Conservation (phyloP, 2,113 vertebrate genomes). For the Hymenochirus boettgeri region DNA sequence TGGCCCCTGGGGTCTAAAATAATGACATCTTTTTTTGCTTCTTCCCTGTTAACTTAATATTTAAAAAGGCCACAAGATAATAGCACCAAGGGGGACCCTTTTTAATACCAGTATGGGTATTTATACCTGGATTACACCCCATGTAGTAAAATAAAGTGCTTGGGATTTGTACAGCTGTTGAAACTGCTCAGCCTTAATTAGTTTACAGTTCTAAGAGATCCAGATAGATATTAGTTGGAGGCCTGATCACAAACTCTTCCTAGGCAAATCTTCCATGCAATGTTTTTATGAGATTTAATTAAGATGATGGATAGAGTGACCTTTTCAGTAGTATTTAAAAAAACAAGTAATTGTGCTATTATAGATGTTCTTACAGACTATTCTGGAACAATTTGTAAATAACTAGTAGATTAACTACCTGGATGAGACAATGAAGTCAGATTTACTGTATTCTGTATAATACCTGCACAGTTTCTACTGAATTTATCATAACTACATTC, state of each 20-base stretch:
- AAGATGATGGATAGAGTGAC: conserved; percentile 32
- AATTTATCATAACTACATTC: too few species aligned
- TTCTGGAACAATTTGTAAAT: conserved; percentile 2
- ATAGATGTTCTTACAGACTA: not conserved
- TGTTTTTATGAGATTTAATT: conserved; percentile 43
- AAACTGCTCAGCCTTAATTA: not conserved
- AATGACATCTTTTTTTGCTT: conserved; percentile 7
- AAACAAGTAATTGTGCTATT: conserved; percentile 4
- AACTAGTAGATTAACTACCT: not conserved
- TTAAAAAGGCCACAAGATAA: conserved; percentile 2
- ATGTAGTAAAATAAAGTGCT: not conserved
- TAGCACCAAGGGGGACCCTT: too few species aligned
- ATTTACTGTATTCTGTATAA: too few species aligned
- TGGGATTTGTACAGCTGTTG: not conserved
- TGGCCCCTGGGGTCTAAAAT: not conserved
- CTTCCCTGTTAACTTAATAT: conserved; percentile 12
- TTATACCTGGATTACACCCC: not conserved
- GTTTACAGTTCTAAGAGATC: not conserved
- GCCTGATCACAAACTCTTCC: not conserved
- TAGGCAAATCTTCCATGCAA: not conserved
- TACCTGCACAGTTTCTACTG: too few species aligned
- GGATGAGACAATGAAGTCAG: too few species aligned
- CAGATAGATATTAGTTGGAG: not conserved
- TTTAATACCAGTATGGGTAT: not conserved
- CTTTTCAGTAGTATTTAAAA: conserved; percentile 15